These are phyloP conservation scores for Cliona cf. orientalis DNA, from an alignment of 37 sponge, comb jelly and placozoan genomes.

Conservation along the genomic window DNA sequence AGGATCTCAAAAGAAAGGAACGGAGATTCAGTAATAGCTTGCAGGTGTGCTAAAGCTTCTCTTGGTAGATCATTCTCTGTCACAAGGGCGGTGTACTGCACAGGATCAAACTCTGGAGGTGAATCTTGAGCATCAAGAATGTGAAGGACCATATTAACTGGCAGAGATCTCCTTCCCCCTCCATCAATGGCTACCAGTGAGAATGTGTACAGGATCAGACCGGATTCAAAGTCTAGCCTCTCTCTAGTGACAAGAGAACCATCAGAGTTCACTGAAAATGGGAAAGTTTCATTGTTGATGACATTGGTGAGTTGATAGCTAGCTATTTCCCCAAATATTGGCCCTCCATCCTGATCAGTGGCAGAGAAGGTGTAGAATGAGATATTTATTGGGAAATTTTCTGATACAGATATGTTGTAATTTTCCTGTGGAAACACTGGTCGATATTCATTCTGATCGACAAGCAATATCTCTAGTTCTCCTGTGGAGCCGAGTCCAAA, in stretches of 20 bases:
- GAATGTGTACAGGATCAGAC: conserved; percentile 16
- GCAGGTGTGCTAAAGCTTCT: conserved; percentile 20
- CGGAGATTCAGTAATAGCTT: conserved; percentile 18
- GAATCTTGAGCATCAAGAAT: conserved; percentile 41
- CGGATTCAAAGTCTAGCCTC: conserved; percentile 64
- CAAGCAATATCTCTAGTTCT: background rate
- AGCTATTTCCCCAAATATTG: conserved; percentile 33
- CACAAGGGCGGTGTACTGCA: conserved; percentile 25
- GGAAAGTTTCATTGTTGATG: background rate
- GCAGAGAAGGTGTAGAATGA: conserved; percentile 18
- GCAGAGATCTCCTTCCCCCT: conserved; percentile 44
- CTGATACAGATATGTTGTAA: conserved; percentile 46
- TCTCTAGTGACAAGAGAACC: conserved; percentile 40
- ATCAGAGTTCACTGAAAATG: conserved; percentile 31
- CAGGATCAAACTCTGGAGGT: conserved; percentile 31
- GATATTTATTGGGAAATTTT: conserved; percentile 15
- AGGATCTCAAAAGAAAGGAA: background rate
- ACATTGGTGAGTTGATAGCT: conserved; percentile 12
- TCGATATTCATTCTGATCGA: conserved; percentile 55
- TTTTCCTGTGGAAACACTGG: conserved; percentile 25
- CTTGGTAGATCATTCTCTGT: conserved; percentile 48
- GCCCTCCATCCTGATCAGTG: conserved; percentile 46
- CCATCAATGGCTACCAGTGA: conserved; percentile 62
- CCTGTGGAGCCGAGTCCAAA: conserved; percentile 18
- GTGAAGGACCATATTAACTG: conserved; percentile 24